These are phyloP conservation scores for Disparrhopalites patrizii DNA, from an alignment of 2,888 invertebrate species.

Conservation along the genomic window DNA sequence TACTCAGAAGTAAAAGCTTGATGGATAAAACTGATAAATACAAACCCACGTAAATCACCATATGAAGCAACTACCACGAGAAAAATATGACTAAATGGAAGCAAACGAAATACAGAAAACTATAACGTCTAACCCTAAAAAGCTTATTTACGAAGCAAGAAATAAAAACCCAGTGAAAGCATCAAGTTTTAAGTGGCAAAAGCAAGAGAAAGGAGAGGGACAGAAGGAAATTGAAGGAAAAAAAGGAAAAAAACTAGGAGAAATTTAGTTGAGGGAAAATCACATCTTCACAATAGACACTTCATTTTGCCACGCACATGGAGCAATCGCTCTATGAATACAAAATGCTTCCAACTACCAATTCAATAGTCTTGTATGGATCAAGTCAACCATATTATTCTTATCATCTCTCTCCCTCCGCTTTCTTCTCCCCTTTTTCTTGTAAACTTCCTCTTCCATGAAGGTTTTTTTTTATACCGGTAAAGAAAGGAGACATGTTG, in stretches of 20 bases:
- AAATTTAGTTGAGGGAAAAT: constrained; percentile 22
- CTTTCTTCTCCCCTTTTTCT: not conserved
- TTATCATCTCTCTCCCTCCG: constrained; percentile 4
- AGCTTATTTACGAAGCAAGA: too few relatives aligned
- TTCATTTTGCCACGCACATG: constrained; percentile 22
- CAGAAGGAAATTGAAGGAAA: not conserved
- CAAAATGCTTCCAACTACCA: constrained; percentile 20
- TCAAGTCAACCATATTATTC: constrained; percentile 19
- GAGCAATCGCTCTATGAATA: constrained; percentile 21
- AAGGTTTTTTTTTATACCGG: too few relatives aligned
- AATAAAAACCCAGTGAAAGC: too few relatives aligned
- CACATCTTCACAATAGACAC: constrained; percentile 28
- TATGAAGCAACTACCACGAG: too few relatives aligned
- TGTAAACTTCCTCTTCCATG: too few relatives aligned
- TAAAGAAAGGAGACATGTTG: not conserved
- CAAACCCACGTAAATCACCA: too few relatives aligned
- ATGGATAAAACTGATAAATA: too few relatives aligned
- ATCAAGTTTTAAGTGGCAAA: too few relatives aligned
- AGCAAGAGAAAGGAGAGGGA: not conserved
- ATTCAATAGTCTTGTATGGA: constrained; percentile 20
- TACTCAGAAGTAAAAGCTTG: too few relatives aligned
- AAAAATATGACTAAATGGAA: too few relatives aligned
- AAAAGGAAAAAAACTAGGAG: not conserved
- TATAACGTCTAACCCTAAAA: too few relatives aligned
- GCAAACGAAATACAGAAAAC: too few relatives aligned